phyloP scores from a whole-genome alignment of 2,113 vertebrate species.

The Speoplatyrhinus poulsoni region DNA sequence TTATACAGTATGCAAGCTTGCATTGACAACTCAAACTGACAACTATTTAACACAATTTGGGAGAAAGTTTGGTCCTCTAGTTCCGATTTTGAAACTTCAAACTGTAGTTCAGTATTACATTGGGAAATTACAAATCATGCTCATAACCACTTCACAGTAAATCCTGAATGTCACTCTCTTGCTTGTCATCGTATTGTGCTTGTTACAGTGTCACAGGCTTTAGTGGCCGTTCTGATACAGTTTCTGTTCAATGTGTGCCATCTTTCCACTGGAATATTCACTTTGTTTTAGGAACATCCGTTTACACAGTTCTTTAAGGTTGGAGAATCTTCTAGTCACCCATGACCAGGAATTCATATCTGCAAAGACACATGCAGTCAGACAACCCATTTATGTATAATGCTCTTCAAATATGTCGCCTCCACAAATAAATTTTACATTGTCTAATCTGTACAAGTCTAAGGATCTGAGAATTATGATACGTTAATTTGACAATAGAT shows the following conservation, averaged over 20 bases:
- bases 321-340: constrained; percentile 85
- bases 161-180: neutral
- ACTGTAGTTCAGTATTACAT: too few species aligned
- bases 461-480: neutral
- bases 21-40: neutral
- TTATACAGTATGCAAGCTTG: neutral
- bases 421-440: constrained; percentile 2
- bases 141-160: neutral
- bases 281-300: constrained; percentile 80
- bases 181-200: neutral
- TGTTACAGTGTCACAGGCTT: constrained; percentile 83
- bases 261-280: constrained; percentile 81
- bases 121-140: neutral
- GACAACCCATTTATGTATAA: too few species aligned
- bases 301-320: constrained; percentile 80
- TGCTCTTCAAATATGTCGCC: neutral
- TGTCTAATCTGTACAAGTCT: neutral
- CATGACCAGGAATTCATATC: constrained; percentile 85
- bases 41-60: neutral
- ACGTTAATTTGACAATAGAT: constrained; percentile 2
- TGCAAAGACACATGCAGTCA: constrained; percentile 33
- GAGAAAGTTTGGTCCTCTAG: too few species aligned
- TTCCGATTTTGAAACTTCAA: too few species aligned
- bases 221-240: constrained; percentile 88
- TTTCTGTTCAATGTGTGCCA: constrained; percentile 90